Percentiles rank a stretch among this genome's conserved stretches.
These are phyloP conservation scores for Nycticryphes semicollaris DNA, from an alignment of 2,113 vertebrate species.

Conservation along the genomic window DNA sequence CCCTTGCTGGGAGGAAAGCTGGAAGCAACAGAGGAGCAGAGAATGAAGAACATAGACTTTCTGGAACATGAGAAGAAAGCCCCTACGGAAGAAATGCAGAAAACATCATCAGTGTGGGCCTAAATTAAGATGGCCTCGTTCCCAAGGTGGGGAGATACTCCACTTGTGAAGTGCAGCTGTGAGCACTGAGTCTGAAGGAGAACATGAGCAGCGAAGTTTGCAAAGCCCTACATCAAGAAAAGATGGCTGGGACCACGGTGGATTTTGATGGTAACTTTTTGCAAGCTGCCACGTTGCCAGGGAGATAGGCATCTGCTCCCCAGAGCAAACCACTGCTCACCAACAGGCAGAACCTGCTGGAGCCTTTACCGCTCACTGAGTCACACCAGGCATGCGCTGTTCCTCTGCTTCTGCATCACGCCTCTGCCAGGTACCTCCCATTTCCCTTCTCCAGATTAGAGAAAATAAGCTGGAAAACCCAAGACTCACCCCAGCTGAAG, in stretches of 20 bases:
- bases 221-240: not conserved
- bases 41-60: not conserved
- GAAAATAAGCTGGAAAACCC: not conserved
- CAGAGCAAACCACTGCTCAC: not conserved
- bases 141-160: not conserved
- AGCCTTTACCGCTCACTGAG: not conserved
- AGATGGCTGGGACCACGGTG: rapidly evolving
- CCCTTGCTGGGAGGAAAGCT: not conserved
- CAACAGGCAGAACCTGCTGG: not conserved
- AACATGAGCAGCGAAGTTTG: not conserved
- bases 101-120: not conserved
- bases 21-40: not conserved
- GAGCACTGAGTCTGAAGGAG: not conserved
- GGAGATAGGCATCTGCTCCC: not conserved
- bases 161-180: not conserved
- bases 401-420: not conserved
- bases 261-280: not conserved
- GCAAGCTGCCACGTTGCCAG: not conserved
- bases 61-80: not conserved
- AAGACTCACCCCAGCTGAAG: not conserved
- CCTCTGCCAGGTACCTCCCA: not conserved
- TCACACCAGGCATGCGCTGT: rapidly evolving
- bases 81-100: not conserved
- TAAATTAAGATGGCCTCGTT: not conserved
- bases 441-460: not conserved